Conservation (phyloP, 2,113 vertebrate species). For the Marcusenius ussheri region DNA sequence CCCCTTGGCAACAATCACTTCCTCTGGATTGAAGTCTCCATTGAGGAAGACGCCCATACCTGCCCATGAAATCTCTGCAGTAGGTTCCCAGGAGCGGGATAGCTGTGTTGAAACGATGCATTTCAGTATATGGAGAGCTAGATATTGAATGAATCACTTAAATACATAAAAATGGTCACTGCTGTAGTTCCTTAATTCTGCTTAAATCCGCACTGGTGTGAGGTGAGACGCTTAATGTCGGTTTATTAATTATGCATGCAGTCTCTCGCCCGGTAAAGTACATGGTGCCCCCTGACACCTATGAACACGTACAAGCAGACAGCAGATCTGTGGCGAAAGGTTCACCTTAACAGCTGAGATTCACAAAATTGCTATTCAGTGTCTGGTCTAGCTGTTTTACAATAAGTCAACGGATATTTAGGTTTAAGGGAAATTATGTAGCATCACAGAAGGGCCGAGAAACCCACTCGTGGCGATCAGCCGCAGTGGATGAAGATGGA, state of each 20-base stretch:
- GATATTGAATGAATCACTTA: neutral
- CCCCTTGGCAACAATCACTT: slow-evolving; percentile 46
- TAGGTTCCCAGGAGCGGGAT: slow-evolving; percentile 39
- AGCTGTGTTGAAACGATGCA: slow-evolving; percentile 5
- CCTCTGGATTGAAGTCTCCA: slow-evolving; percentile 33
- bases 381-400: neutral
- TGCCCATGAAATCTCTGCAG: neutral
- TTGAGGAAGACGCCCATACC: slow-evolving; percentile 7
- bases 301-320: neutral
- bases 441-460: neutral
- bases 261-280: neutral
- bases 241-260: neutral
- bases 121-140: neutral
- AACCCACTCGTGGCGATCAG: neutral
- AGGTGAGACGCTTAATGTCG: neutral
- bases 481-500: neutral
- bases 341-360: neutral
- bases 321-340: neutral
- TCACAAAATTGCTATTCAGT: neutral
- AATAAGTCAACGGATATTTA: neutral
- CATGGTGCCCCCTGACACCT: neutral
- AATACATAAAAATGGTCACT: neutral
- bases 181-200: neutral
- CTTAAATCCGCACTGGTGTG: neutral
- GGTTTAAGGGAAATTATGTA: neutral